Percentiles rank a stretch among this genome's conserved stretches.
phyloP scores from a whole-genome alignment of 2,888 invertebrate genomes.

The Mellilla xanthometata region DNA sequence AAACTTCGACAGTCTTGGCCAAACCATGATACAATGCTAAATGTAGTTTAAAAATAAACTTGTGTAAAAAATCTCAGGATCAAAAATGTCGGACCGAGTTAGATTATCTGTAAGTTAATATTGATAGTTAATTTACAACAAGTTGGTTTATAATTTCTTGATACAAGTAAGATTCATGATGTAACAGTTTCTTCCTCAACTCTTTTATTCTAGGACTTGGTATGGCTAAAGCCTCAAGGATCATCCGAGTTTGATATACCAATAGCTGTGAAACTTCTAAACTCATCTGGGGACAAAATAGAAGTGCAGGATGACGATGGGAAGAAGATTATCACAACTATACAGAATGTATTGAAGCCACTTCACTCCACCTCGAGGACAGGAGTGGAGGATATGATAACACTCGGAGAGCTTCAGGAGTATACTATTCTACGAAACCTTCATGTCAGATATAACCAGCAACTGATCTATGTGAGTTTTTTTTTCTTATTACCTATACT shows the following conservation, averaged over 20 bases:
- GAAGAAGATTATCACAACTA: conserved; percentile 84
- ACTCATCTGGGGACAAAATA: conserved; percentile 88
- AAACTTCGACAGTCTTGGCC: conserved; percentile 50
- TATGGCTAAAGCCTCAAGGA: conserved; percentile 92
- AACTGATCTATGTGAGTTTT: conserved; percentile 96
- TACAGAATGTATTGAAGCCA: conserved; percentile 85
- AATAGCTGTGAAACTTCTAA: conserved; percentile 91
- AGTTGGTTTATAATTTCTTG: too few species aligned
- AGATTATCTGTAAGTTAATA: conserved; percentile 71
- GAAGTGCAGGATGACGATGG: conserved; percentile 93
- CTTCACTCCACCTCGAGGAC: conserved; percentile 90
- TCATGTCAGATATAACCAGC: conserved; percentile 92
- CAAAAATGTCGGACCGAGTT: conserved; percentile 61
- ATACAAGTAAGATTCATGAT: too few species aligned
- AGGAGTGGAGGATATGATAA: conserved; percentile 98
- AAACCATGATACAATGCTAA: conserved; percentile 40
- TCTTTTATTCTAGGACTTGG: conserved; percentile 84
- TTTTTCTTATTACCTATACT: too few species aligned
- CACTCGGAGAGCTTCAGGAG: conserved; percentile 96
- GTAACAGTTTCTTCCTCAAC: background rate
- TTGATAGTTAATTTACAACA: too few species aligned
- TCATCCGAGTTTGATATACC: conserved; percentile 92
- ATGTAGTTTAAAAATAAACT: conserved; percentile 41
- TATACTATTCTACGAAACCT: conserved; percentile 96
- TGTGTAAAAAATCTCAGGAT: conserved; percentile 58